Evolutionary conservation across 2,888 invertebrate genomes (phyloP), one percentile per base, ranked within the genome.

Genomic region (Dynastes tityus): DNA sequence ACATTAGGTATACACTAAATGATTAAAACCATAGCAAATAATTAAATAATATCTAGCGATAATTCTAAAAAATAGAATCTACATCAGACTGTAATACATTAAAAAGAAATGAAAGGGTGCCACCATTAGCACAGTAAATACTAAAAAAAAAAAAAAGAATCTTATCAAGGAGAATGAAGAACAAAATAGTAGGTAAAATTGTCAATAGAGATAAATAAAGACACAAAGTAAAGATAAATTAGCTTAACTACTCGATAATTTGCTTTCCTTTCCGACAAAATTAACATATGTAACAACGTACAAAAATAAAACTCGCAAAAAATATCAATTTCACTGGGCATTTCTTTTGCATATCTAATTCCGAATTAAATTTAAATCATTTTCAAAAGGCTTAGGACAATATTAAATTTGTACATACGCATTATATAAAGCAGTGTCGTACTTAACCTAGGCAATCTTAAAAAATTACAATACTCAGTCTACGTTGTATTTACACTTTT

Each of bases 381-480:
- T 27, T 53, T 63, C 58, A 63, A 58, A 77, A 63, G 51, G 70
- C 68, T 61, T 49, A 70, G 45, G 71, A 63, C 37, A 77, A 70
- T 61, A 77, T 58, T 45, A 70, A 77, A 71, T 77, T 77, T 77
- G 77, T 77, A 77, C 77, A 77, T 77, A 40, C 27, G 77, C 71
- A 77, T 77, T 77, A 45, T 71, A 61, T 77, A 77, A 77, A 77
- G 76, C 67, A 32, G 55, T 65, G 63, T 63, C 77, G 63, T 71
- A 77, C 68, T 70, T 77, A 77, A 29, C 58, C 70, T 70, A 71
- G 32, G 16, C 45, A 68, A 70, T 70, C 76, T 76, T 77, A 63
- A 65, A 78, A 74, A 65, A 78, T 81, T 81, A 82, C 80, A 80
- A 80, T 82, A 82, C 79, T 82, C 82, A 82, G 82, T 82, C 82